Base-by-base conservation (phyloP, 1,140 invertebrate genomes). In the Heliothis subflexa region DNA sequence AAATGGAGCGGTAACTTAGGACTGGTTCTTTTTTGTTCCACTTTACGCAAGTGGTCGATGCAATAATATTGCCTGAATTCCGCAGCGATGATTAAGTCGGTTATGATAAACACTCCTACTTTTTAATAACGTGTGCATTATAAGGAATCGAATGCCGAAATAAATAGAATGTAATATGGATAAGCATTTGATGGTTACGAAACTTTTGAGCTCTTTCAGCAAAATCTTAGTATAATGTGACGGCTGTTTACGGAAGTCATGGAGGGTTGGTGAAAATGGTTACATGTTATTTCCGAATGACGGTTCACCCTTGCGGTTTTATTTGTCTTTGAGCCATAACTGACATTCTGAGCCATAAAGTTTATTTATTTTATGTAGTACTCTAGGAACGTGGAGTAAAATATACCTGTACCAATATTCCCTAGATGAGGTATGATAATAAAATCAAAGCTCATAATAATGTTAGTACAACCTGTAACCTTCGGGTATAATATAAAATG, bases 1-100 rank as follows among this genome's bases (percentile, higher is more conserved):
- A 91, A 93, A 91, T 90, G 87, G 89, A 89, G 88, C 88, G 88
- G 87, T 82, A 89, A 90, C 71, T 83, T 78, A 79, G 82, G 85
- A 87, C 87, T 86, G 85, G 88, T 89, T 92, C 64, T 74, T 85
- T n/a, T 87, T 89, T 85, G 85, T 85, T 77, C 84, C 72, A 80
- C 83, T 89, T 89, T 91, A 89, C 90, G 89, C 88, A 92, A 92
- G 83, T 76, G 66, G 80, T 77, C 85, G 82, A 86, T 85, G 89
- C 89, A 90, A 91, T 88, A 84, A 84, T 83, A 85, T 88, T 84
- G 86, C 84, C 83, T 88, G 87, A 83, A 89, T 91, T 90, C 86
- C 89, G 83, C 82, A 78, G 81, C 79, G 81, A 80, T 89, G 80
- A 88, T 91, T 91, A 91, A 89, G 83, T 86, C 85, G 83, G 86